Base-by-base conservation (phyloP, 1,140 invertebrate species). In the Sarcophaga bullata region DNA sequence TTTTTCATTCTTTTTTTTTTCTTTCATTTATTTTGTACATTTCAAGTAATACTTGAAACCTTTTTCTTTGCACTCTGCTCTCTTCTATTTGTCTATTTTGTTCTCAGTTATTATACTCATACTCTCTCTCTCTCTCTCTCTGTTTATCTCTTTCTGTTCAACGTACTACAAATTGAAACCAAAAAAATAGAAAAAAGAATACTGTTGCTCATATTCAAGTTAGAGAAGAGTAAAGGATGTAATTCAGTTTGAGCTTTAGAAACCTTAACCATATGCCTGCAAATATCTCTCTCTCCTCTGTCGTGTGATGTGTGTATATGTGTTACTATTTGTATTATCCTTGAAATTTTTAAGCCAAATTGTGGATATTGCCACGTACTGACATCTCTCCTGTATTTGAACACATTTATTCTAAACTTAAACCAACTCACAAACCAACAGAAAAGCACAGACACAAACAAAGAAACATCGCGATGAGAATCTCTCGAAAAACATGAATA, bases 1-100 rank as follows among this genome's bases (percentile, higher is more conserved):
- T 8, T n/a, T 76, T 76, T 76, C 48, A 76, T 76, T 76, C 48
- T 49, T 48, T 17, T 76, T 47, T 49, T 76, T 76, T 49, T 48
- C 47, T 76, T 47, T 49, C n/a, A 76, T 76, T 76, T 76, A 76
- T 48, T 48, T 76, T 76, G 73, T 49, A 76, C 73, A 49, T 48
- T 76, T 76, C 17, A 47, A 76, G 73, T 49, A 76, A n/a, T 47
- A 48, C 73, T 76, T 76, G 73, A 76, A 48, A n/a, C 54, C 54
- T 58, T 58, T 58, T 58, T n/a, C 7, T 58, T 7, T n/a, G 1
- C 54, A 15, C 54, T 58, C n/a, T 58, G n/a, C n/a, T n/a, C n/a
- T 58, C n/a, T 15, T 58, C 25, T 37, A 37, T 37, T 37, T 37
- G 25, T 37, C 1, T 37, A 37, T 37, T 2, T 37, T 37, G 25